A percentile compares a stretch with the other conserved stretches of the same genome.
Evolutionary conservation across 2,888 invertebrate species (phyloP).

Genomic region (Sarcophaga subvicina): DNA sequence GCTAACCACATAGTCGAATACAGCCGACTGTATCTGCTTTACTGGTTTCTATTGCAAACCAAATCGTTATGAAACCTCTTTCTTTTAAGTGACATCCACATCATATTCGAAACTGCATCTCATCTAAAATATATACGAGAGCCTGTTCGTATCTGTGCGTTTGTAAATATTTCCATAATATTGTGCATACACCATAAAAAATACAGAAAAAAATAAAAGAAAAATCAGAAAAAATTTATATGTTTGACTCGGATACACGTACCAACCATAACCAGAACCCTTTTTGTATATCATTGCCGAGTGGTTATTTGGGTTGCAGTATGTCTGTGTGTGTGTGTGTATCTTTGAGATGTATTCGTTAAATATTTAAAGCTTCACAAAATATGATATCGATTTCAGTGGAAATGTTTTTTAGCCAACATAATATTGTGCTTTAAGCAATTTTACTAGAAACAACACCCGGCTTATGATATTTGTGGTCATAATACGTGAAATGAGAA

Average conservation of each 20-base stretch:
- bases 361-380: not conserved
- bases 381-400: not conserved
- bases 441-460: not conserved
- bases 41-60: not conserved
- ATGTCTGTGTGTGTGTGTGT: constrained; percentile 2
- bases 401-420: no score
- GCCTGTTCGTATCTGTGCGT: not conserved
- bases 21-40: not conserved
- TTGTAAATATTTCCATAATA: constrained; percentile 1
- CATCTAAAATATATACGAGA: constrained; percentile 11
- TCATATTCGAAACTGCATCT: constrained; percentile 21
- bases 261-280: constrained; percentile 29
- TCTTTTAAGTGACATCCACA: constrained; percentile 31
- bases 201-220: no score
- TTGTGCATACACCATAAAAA: constrained; percentile 7
- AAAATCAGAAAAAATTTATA: not conserved
- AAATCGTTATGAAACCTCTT: constrained; percentile 6
- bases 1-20: not conserved
- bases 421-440: not conserved
- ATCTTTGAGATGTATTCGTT: not conserved
- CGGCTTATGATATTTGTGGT: not conserved
- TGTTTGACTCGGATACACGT: constrained; percentile 25
- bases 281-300: not conserved
- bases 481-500: not conserved
- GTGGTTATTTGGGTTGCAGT: not conserved